Conservation (phyloP, 2,888 invertebrate species). For the Orchestes rusci region DNA sequence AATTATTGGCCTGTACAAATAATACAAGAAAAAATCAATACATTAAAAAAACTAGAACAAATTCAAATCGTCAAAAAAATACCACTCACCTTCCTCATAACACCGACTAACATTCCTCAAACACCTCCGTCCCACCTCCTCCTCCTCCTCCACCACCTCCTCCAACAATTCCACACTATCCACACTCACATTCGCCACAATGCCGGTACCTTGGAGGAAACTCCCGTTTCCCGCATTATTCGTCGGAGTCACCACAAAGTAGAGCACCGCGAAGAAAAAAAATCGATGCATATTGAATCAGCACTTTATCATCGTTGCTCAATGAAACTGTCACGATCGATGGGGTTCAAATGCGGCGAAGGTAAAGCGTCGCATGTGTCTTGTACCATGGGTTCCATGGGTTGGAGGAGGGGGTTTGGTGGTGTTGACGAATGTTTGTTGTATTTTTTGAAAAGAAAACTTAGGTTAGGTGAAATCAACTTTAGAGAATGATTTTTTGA, state of each 20-base stretch:
- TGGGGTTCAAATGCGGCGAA: too few species aligned
- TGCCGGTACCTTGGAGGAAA: too few species aligned
- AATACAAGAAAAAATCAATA: too few species aligned
- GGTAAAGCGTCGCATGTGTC: too few species aligned
- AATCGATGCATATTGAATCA: conserved; percentile 19
- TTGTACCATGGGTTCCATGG: too few species aligned
- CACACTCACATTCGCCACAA: too few species aligned
- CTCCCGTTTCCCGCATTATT: too few species aligned
- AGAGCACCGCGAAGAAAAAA: conserved; percentile 28
- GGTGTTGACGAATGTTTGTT: not conserved
- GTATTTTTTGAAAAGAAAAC: not conserved
- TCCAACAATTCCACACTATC: conserved; percentile 11
- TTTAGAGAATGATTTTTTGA: not conserved
- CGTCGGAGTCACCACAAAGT: conserved; percentile 29
- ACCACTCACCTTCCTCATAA: conserved; percentile 34
- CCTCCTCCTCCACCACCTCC: conserved; percentile 18
- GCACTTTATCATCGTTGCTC: too few species aligned
- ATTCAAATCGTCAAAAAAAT: too few species aligned
- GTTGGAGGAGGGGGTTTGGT: not conserved
- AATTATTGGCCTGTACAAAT: too few species aligned
- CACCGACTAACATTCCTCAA: conserved; percentile 36
- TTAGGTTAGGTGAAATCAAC: not conserved
- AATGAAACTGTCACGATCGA: too few species aligned
- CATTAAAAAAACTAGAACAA: too few species aligned
- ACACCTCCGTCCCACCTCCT: conserved; percentile 34